A percentile compares a stretch with the other conserved stretches of the same genome.
Evolutionary conservation across 23 tunicate species (phyloP).

Genomic region (Trididemnum miniatum): DNA sequence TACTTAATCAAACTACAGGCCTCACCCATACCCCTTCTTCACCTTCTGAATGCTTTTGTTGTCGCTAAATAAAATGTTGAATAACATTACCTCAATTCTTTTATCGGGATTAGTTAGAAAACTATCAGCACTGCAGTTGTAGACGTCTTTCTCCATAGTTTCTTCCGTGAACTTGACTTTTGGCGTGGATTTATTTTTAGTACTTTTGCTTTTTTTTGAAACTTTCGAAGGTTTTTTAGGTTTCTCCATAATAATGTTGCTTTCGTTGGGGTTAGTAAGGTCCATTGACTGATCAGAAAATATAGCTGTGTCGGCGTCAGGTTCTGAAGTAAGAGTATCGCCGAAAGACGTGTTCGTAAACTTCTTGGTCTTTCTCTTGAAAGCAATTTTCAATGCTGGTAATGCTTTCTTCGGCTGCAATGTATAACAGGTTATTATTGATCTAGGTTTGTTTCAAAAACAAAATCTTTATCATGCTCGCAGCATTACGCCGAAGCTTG

Average conservation of each 20-base stretch:
- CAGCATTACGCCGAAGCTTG: too few relatives aligned
- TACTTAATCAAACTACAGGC: too few relatives aligned
- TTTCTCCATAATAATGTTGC: background rate
- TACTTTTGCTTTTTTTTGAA: background rate
- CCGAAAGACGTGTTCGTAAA: conserved; percentile 8
- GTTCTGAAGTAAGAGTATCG: too few relatives aligned
- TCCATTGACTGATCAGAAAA: conserved; percentile 4
- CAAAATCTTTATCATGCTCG: too few relatives aligned
- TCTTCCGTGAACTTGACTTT: background rate
- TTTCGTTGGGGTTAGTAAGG: background rate
- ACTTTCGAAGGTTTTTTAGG: background rate
- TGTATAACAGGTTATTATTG: too few relatives aligned
- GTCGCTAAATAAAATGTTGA: too few relatives aligned
- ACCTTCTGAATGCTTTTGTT: too few relatives aligned
- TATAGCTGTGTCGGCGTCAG: background rate
- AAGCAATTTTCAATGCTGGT: too few relatives aligned
- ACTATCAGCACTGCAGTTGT: conserved; percentile 42
- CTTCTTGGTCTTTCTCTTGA: background rate
- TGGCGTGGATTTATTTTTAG: background rate
- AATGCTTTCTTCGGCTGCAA: too few relatives aligned
- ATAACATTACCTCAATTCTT: conserved; percentile 26
- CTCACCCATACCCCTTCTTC: too few relatives aligned
- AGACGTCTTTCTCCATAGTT: background rate
- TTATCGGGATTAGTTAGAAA: conserved; percentile 38
- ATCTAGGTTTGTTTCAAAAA: too few relatives aligned